phyloP scores from a whole-genome alignment of 2,797 vertebrate species.

The Anabas testudineus region DNA sequence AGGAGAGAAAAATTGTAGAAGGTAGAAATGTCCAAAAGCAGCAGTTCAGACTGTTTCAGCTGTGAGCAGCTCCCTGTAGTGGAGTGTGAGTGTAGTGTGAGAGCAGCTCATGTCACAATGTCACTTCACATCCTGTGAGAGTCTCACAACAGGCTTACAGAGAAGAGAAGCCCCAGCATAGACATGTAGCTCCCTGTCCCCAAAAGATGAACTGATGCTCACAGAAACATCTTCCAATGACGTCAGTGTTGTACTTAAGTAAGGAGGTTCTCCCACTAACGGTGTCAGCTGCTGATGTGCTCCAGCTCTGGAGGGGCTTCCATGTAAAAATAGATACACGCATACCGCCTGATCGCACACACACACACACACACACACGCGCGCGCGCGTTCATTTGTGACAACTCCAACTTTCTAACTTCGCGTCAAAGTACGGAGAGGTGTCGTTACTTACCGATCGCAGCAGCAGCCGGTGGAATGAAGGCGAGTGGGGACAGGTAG shows the following conservation, averaged over 20 bases:
- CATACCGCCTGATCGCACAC: background rate
- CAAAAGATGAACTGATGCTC: too few species aligned
- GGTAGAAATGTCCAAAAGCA: too few species aligned
- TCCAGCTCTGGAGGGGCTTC: slow-evolving; percentile 11
- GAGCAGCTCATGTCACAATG: background rate
- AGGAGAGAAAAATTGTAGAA: too few species aligned
- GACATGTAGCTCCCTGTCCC: too few species aligned
- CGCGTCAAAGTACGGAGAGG: background rate
- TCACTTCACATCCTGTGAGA: background rate
- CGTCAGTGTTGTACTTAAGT: too few species aligned
- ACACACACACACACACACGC: too few species aligned
- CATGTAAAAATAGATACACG: slow-evolving; percentile 60
- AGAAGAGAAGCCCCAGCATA: background rate
- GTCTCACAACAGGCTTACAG: too few species aligned
- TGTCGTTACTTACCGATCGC: slow-evolving; percentile 57
- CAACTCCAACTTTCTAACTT: slow-evolving; percentile 47
- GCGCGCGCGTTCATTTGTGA: slow-evolving; percentile 10
- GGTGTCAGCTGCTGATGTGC: slow-evolving; percentile 10
- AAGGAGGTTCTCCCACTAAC: too few species aligned
- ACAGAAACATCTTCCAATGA: too few species aligned
- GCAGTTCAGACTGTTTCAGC: too few species aligned
- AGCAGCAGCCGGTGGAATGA: background rate
- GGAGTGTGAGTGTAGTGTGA: background rate
- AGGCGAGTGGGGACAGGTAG: background rate
- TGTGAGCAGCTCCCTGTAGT: too few species aligned